phyloP scores from a whole-genome alignment of 2,888 invertebrate species.

The Phaonia tiefii region DNA sequence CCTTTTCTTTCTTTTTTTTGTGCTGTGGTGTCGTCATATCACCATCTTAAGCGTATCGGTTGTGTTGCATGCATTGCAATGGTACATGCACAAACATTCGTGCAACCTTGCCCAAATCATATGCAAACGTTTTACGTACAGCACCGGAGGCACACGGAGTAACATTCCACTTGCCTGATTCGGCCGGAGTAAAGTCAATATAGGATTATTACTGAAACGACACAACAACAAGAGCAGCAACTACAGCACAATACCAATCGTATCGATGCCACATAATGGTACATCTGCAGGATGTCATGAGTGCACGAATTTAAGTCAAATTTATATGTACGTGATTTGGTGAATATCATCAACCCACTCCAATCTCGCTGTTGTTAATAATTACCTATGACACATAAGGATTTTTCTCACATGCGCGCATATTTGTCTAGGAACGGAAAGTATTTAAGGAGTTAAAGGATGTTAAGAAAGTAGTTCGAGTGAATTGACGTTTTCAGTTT shows the following conservation, averaged over 20 bases:
- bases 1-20: not conserved
- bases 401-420: no score
- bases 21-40: slow-evolving; percentile 9
- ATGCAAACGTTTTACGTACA: slow-evolving; percentile 19
- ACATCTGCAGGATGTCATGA: not conserved
- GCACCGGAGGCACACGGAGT: not conserved
- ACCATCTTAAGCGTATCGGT: slow-evolving; percentile 11
- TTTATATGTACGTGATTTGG: slow-evolving; percentile 12
- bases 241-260: not conserved
- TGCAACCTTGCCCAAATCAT: not conserved
- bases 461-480: no score
- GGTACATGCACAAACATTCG: not conserved
- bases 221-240: slow-evolving; percentile 2
- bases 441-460: no score
- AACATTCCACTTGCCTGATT: no score
- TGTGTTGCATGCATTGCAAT: not conserved
- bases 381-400: slow-evolving; percentile 5
- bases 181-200: slow-evolving; percentile 19
- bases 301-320: slow-evolving; percentile 19
- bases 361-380: not conserved
- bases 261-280: not conserved
- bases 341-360: not conserved
- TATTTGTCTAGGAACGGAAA: no score
- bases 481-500: no score
- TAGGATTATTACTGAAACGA: slow-evolving; percentile 7